phyloP scores from a whole-genome alignment of 2,113 vertebrate genomes.

The Pterophyllum scalare region DNA sequence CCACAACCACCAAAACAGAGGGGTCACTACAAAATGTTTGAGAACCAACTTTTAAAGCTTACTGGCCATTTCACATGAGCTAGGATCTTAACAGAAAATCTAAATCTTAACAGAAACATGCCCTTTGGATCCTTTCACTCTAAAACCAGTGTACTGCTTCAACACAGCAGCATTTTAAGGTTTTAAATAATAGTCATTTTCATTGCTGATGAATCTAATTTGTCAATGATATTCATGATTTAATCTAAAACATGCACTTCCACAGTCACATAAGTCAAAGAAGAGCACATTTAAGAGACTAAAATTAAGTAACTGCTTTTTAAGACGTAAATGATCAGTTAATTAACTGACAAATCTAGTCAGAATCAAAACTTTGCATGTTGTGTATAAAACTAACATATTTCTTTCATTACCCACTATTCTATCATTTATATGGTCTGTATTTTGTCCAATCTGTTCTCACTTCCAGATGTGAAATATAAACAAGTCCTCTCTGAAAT shows the following conservation, averaged over 20 bases:
- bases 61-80: neutral
- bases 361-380: rapidly evolving
- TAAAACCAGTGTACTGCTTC: neutral
- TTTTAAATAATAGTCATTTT: neutral
- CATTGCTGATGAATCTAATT: neutral
- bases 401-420: neutral
- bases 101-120: neutral
- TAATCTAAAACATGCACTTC: rapidly evolving
- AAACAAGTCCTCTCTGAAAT: slow-evolving; percentile 11
- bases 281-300: neutral
- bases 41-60: neutral
- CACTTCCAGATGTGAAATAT: slow-evolving; percentile 17
- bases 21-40: neutral
- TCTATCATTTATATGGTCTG: neutral
- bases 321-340: neutral
- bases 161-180: neutral
- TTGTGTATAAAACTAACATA: neutral
- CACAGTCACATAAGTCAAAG: neutral
- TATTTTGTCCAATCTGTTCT: neutral
- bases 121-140: neutral
- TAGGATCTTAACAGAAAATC: no score
- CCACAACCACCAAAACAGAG: neutral
- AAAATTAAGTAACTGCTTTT: neutral
- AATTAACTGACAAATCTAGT: neutral
- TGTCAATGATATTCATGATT: neutral